Evolutionary conservation across 2,888 invertebrate species (phyloP), one percentile per base, ranked within the genome.

Genomic region (Acanthosepion pharaonis): DNA sequence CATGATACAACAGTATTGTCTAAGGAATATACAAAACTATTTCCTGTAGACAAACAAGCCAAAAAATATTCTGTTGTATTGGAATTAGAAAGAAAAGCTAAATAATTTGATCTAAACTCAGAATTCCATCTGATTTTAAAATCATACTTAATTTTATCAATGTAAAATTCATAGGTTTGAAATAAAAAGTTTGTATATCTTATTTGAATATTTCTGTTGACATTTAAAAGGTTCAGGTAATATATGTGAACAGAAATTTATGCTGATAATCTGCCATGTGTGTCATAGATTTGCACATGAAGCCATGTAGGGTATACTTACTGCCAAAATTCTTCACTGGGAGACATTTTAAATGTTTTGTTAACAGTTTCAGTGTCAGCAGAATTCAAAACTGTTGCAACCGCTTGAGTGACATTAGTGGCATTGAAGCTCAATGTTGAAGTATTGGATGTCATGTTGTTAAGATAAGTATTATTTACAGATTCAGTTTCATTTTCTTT

Each of bases 261-360:
- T 59, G 59, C 20, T 59, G 23, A 23, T 59, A 59, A 23, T 59
- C 23, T 59, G 23, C 23, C 23, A 23, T 48, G 20, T 92, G 23
- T 92, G 49, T 92, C 25, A 23, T 33, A 49, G 8, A 25, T 15
- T 51, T 51, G 15, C 51, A 42, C 18, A 33, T 91, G 91, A 25
- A 91, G 33, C 15, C 20, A 48, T 48, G 33, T 28, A 48, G 20
- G 33, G 18, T 20, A 49, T 53, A 95, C 96, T 95, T 95, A 96
- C 96, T 96, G 95, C 96, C 96, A 96, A 94, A 96, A 96, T 94
- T 96, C 96, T 92, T 95, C 95, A 94, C 96, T 96, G n/a, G 96
- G 94, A 33, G 94, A 94, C 42, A 94, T 55, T 48, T 48, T 64
- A 5, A 55, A 55, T 25, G 55, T 11, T n/a, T 94, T 94, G 23